Evolutionary conservation across 2,797 vertebrate genomes (phyloP).

Genomic region (Myoxocephalus aenaeus): DNA sequence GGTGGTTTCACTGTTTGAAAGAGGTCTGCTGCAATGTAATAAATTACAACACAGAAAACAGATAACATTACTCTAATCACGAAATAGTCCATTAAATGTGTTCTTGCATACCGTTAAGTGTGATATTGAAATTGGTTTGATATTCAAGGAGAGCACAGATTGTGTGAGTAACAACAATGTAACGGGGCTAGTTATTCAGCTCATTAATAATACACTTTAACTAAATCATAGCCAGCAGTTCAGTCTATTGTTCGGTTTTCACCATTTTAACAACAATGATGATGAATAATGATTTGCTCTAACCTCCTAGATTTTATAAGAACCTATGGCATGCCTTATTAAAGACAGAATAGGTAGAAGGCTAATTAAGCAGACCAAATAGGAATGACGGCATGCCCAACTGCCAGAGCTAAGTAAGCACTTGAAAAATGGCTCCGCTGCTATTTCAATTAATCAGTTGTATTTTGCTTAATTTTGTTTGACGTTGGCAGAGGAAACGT

Average conservation of each 20-base stretch:
- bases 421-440: constrained; percentile 87
- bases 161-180: constrained; percentile 64
- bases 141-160: constrained; percentile 47
- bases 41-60: constrained; percentile 53
- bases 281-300: constrained; percentile 84
- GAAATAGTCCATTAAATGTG: constrained; percentile 49
- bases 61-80: constrained; percentile 50
- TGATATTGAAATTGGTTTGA: constrained; percentile 65
- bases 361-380: constrained; percentile 87
- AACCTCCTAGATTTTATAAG: constrained; percentile 79
- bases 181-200: constrained; percentile 77
- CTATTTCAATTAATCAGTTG: constrained; percentile 89
- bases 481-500: constrained; percentile 86
- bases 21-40: constrained; percentile 44
- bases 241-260: constrained; percentile 80
- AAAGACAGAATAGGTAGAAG: constrained; percentile 85
- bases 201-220: constrained; percentile 83
- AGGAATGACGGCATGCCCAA: constrained; percentile 82
- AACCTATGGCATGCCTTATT: constrained; percentile 84
- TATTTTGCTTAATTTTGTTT: constrained; percentile 89
- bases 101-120: constrained; percentile 40
- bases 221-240: constrained; percentile 77
- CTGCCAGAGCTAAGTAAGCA: constrained; percentile 81
- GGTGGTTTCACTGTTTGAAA: constrained; percentile 50
- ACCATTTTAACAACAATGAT: constrained; percentile 81